A percentile compares a stretch with the other conserved stretches of the same genome.
Evolutionary conservation across 2,888 invertebrate genomes (phyloP).

Genomic region (Andrena flavipes): DNA sequence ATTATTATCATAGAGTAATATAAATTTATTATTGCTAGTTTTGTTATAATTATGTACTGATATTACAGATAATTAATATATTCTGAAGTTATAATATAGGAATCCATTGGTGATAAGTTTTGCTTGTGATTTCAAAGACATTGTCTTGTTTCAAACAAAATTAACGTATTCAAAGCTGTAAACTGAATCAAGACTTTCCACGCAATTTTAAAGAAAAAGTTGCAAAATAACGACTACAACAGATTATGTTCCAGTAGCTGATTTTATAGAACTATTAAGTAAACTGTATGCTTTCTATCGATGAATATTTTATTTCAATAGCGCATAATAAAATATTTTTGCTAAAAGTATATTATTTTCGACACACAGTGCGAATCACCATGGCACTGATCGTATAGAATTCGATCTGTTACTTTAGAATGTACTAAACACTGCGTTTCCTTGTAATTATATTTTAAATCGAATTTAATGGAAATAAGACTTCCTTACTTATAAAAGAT

Average conservation of each 20-base stretch:
- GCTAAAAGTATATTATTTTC: slow-evolving; percentile 48
- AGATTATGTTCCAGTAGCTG: slow-evolving; percentile 20
- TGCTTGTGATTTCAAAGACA: slow-evolving; percentile 30
- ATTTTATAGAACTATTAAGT: slow-evolving; percentile 18
- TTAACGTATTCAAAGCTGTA: neutral
- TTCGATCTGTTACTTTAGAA: slow-evolving; percentile 28
- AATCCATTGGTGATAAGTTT: slow-evolving; percentile 39
- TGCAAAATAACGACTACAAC: neutral
- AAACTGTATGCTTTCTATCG: slow-evolving; percentile 28
- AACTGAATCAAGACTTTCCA: slow-evolving; percentile 15
- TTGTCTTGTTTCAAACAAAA: slow-evolving; percentile 15
- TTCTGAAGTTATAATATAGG: slow-evolving; percentile 58
- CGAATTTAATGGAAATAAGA: slow-evolving; percentile 2
- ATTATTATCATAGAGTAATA: slow-evolving; percentile 57
- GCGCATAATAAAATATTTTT: slow-evolving; percentile 47
- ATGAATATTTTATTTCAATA: slow-evolving; percentile 42
- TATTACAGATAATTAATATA: slow-evolving; percentile 65
- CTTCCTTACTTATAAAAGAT: slow-evolving; percentile 25
- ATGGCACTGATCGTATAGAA: slow-evolving; percentile 24
- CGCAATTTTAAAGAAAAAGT: slow-evolving; percentile 20
- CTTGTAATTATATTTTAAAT: slow-evolving; percentile 18
- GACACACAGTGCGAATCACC: slow-evolving; percentile 12
- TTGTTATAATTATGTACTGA: slow-evolving; percentile 56
- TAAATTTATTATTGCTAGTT: slow-evolving; percentile 60
- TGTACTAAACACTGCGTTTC: slow-evolving; percentile 11